Evolutionary conservation across 2,888 invertebrate species (phyloP).

Genomic region (Sthenelais limicola): DNA sequence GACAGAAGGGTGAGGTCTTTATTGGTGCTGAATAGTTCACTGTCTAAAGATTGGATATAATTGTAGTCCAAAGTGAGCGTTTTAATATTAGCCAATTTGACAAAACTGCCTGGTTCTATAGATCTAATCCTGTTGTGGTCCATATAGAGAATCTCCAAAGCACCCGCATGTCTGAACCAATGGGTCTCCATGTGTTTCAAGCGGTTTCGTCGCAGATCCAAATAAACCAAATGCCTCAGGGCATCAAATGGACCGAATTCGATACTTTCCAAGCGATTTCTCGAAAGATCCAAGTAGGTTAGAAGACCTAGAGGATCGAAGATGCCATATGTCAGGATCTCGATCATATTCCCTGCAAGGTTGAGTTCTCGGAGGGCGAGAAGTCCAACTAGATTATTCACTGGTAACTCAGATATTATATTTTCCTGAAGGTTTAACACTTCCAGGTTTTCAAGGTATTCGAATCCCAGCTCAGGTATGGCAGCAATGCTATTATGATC

Average conservation of each 20-base stretch:
- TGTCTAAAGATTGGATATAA: neutral
- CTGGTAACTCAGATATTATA: neutral
- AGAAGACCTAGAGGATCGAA: constrained; percentile 21
- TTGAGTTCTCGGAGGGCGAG: neutral
- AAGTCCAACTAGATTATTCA: constrained; percentile 10
- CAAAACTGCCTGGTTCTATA: constrained; percentile 3
- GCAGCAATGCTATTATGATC: neutral
- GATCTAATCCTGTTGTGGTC: constrained; percentile 14
- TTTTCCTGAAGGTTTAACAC: constrained; percentile 4
- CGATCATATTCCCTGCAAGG: constrained; percentile 7
- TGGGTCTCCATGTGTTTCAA: neutral
- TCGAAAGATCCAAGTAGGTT: neutral
- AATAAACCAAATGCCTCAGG: neutral
- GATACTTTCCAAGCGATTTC: neutral
- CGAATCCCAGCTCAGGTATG: constrained; percentile 8
- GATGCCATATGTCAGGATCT: constrained; percentile 13
- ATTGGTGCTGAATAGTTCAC: neutral
- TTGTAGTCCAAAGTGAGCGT: neutral
- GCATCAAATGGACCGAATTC: constrained; percentile 28
- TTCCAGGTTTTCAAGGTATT: neutral
- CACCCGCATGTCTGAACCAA: constrained; percentile 8
- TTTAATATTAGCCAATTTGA: neutral
- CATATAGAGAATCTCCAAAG: neutral
- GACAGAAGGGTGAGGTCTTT: neutral
- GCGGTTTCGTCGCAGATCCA: constrained; percentile 3